Conservation (phyloP, 2,113 vertebrate genomes). For the Pteropus alecto region DNA sequence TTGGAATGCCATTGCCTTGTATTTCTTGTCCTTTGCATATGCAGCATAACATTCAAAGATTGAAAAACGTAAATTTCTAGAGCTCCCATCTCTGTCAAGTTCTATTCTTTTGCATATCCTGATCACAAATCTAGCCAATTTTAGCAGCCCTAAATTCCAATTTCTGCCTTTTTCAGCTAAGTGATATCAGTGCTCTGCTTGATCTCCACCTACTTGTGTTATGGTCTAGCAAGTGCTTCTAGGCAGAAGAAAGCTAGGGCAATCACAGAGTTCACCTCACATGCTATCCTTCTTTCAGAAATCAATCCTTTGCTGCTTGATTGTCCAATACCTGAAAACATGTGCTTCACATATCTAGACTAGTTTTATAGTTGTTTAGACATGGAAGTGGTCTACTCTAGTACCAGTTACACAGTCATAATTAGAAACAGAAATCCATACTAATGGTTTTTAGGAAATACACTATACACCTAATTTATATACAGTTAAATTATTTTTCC, state of each 20-base stretch:
- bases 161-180: neutral
- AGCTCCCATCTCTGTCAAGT: neutral
- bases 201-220: neutral
- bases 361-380: neutral
- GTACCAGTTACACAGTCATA: neutral
- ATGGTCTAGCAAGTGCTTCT: neutral
- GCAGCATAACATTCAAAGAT: neutral
- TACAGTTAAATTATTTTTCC: neutral
- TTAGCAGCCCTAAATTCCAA: neutral
- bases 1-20: neutral
- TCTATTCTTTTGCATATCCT: neutral
- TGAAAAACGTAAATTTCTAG: neutral
- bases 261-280: neutral
- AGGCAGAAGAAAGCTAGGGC: neutral
- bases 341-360: neutral
- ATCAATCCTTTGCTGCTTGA: neutral
- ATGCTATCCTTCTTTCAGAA: neutral
- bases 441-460: neutral
- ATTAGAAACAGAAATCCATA: neutral
- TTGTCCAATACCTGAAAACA: neutral
- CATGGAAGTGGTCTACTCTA: neutral
- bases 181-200: neutral
- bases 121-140: neutral
- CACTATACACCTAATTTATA: neutral
- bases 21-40: neutral